Conservation (phyloP, 2,797 vertebrate genomes). For the Micrastur ruficollis region DNA sequence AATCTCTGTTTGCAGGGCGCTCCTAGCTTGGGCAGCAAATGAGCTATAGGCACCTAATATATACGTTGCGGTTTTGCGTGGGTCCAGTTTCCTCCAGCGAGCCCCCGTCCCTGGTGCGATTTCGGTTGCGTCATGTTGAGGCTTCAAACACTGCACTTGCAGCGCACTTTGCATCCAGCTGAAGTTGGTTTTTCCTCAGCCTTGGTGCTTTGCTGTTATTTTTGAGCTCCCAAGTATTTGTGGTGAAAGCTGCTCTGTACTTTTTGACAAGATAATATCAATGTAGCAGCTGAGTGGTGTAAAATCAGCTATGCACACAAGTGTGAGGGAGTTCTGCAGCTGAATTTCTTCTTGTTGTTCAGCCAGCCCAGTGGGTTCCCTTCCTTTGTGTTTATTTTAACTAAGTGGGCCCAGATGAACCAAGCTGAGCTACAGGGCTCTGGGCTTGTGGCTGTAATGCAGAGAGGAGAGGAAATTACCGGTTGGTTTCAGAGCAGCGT, state of each 20-base stretch:
- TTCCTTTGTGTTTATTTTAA: constrained; percentile 18
- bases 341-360: neutral
- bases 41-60: neutral
- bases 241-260: constrained; percentile 22
- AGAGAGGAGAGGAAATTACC: neutral
- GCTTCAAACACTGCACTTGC: neutral
- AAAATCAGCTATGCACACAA: neutral
- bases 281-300: constrained; percentile 7
- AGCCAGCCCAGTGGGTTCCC: constrained; percentile 14
- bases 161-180: constrained; percentile 26
- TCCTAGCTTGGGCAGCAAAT: neutral
- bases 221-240: neutral
- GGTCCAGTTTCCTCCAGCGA: neutral
- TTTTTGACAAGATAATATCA: constrained; percentile 38
- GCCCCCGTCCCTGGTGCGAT: neutral
- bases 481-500: neutral
- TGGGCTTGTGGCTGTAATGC: neutral
- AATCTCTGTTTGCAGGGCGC: neutral
- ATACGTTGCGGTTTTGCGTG: neutral
- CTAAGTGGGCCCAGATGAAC: constrained; percentile 56
- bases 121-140: constrained; percentile 11
- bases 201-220: neutral
- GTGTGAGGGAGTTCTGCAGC: constrained; percentile 33
- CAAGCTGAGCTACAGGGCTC: neutral
- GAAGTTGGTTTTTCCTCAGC: constrained; percentile 61